Percentiles rank a stretch among this genome's conserved stretches.
Evolutionary conservation across 2,888 invertebrate species (phyloP).

Genomic region (Nomada fucata): DNA sequence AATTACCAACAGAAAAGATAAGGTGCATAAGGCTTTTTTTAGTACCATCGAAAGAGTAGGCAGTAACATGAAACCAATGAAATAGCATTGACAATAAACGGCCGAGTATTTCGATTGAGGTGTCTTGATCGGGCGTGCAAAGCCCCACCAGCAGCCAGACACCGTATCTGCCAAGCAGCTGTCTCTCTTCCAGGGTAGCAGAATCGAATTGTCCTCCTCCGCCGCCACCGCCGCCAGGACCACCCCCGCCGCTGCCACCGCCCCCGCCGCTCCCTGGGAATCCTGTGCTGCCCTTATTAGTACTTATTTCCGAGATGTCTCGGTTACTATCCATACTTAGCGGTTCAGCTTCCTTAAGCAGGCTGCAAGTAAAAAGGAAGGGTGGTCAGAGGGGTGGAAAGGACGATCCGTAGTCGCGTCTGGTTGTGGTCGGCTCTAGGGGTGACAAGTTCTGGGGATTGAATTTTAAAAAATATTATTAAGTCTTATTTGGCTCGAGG

Average conservation of each 20-base stretch:
- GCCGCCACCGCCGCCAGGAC: constrained; percentile 78
- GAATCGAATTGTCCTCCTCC: constrained; percentile 76
- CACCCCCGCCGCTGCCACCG: constrained; percentile 81
- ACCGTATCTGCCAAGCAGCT: constrained; percentile 96
- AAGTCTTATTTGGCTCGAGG: neutral
- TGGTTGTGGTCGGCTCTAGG: constrained; percentile 48
- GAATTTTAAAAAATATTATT: neutral
- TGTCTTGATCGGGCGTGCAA: constrained; percentile 92
- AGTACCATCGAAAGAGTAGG: constrained; percentile 96
- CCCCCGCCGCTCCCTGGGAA: constrained; percentile 82
- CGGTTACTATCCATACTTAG: constrained; percentile 88
- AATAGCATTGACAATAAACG: constrained; percentile 97
- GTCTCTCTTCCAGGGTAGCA: constrained; percentile 91
- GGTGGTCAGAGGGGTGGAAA: constrained; percentile 29
- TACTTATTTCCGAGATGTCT: constrained; percentile 84
- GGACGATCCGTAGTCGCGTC: constrained; percentile 60
- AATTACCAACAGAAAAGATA: constrained; percentile 84
- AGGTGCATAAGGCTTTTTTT: constrained; percentile 84
- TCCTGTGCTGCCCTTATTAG: constrained; percentile 81
- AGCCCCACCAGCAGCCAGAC: constrained; percentile 98
- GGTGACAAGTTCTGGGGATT: neutral
- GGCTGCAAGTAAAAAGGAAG: constrained; percentile 78
- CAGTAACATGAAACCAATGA: constrained; percentile 99
- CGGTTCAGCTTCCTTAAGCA: constrained; percentile 96
- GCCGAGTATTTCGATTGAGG: constrained; percentile 92